Evolutionary conservation across 2,888 invertebrate species (phyloP), one percentile per base, ranked within the genome.

Genomic region (Drosophila phalerata): DNA sequence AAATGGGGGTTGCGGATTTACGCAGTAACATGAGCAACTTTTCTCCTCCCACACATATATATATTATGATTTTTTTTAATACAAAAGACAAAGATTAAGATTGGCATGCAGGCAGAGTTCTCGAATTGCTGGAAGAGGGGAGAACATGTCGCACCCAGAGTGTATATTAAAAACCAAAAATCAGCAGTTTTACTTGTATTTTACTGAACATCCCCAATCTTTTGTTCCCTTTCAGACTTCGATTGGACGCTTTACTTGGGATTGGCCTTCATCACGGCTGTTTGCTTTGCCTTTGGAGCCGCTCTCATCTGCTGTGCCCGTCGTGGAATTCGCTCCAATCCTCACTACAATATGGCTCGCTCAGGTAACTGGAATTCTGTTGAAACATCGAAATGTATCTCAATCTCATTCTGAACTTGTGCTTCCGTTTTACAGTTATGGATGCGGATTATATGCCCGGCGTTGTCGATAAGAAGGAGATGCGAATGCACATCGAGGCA

Each of bases 361-460:
- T 91, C 92, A 89, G 92, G 92, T 92, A 87, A 88, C 19, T 17
- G 5, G 10, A 8, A 19, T 32, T 8, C 28, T 1, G 5, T 28
- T 8, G 28, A 28, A 11, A 9, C 28, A 28, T 28, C 42, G 34
- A 82, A 79, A 85, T 82, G 85, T 85, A 77, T 68, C 51, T 74
- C 47, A 56, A 77, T 68, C 48, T 74, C 43, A 56, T 73, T 68
- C 48, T 74, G 40, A 56, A 58, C 32, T 64, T 60, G 22, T 28
- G 40, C 49, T 64, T 62, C 28, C 47, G 13, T 49, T 65, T 61
- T 67, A 48, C 88, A 97, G 97, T 97, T 93, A 97, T 97, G 93
- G 97, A 97, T 94, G 96, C 97, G 52, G 97, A 97, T 93, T 97
- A 96, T 93, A 97, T 96, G 91, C 96, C 96, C 66, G 96, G 97